These are phyloP conservation scores for Norana najaformis DNA, from an alignment of 2,888 invertebrate species.

Conservation along the genomic window DNA sequence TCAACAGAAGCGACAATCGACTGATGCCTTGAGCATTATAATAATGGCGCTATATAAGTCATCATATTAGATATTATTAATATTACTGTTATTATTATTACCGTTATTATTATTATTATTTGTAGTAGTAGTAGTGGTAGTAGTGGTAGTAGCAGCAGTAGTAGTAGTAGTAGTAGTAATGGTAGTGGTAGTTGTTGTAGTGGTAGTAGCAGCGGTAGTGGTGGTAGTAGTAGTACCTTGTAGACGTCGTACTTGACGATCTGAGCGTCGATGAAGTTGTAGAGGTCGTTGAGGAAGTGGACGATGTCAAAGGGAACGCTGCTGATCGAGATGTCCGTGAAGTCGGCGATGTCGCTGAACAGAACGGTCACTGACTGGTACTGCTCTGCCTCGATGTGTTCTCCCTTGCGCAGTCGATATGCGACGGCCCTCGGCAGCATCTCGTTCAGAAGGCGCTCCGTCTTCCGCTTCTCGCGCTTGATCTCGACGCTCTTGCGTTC, in stretches of 20 bases:
- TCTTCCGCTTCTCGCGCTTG: conserved; percentile 34
- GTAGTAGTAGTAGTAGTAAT: neutral
- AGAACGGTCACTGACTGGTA: conserved; percentile 39
- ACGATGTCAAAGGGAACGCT: conserved; percentile 39
- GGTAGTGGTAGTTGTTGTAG: conserved; percentile 37
- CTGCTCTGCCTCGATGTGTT: conserved; percentile 35
- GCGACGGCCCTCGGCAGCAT: conserved; percentile 37
- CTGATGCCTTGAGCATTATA: too few relatives aligned
- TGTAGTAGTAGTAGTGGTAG: too few relatives aligned
- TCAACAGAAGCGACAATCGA: too few relatives aligned
- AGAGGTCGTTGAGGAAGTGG: conserved; percentile 40
- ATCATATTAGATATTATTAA: too few relatives aligned
- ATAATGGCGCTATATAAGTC: too few relatives aligned
- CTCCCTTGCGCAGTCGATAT: conserved; percentile 35
- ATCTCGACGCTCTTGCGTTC: conserved; percentile 34
- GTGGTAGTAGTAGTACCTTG: conserved; percentile 25
- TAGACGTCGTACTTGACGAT: conserved; percentile 39
- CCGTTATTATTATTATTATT: too few relatives aligned
- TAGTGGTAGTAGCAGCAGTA: too few relatives aligned
- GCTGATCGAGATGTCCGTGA: conserved; percentile 35
- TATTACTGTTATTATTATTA: too few relatives aligned
- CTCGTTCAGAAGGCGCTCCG: conserved; percentile 36
- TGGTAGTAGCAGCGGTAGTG: too few relatives aligned
- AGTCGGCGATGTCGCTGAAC: conserved; percentile 42
- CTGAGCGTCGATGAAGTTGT: conserved; percentile 40